phyloP scores from a whole-genome alignment of 2,888 invertebrate genomes.

The Drosophila parthenogenetica region DNA sequence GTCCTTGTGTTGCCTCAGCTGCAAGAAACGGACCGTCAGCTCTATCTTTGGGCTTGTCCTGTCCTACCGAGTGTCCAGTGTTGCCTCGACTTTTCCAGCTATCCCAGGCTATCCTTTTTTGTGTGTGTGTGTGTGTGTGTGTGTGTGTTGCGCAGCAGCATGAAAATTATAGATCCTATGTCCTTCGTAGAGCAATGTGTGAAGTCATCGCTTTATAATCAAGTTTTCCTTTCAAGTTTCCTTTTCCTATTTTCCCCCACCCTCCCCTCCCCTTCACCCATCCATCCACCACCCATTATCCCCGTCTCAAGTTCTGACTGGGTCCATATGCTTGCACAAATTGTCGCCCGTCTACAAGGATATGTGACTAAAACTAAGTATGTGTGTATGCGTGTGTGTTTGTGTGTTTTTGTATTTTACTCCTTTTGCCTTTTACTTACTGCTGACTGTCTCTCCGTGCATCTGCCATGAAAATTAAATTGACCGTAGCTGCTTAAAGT shows the following conservation, averaged over 20 bases:
- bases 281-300: constrained; percentile 2
- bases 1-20: constrained; percentile 58
- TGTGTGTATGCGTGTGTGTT: constrained; percentile 16
- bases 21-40: constrained; percentile 5
- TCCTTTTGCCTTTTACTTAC: constrained; percentile 67
- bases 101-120: constrained; percentile 47
- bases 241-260: constrained; percentile 44
- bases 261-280: background rate
- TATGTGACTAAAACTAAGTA: constrained; percentile 53
- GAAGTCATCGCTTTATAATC: constrained; percentile 84
- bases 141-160: constrained; percentile 34
- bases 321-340: constrained; percentile 70
- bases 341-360: constrained; percentile 67
- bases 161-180: constrained; percentile 74
- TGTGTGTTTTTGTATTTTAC: constrained; percentile 46
- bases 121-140: background rate
- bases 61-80: constrained; percentile 7
- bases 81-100: constrained; percentile 22
- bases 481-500: constrained; percentile 82
- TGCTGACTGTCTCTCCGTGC: constrained; percentile 46
- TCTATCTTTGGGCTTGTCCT: background rate
- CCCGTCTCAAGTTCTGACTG: constrained; percentile 8
- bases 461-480: constrained; percentile 82
- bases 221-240: constrained; percentile 81
- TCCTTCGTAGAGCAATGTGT: constrained; percentile 73